Evolutionary conservation across 1,140 invertebrate genomes (phyloP), one percentile per base, ranked within the genome.

Genomic region (Grapholita molesta): DNA sequence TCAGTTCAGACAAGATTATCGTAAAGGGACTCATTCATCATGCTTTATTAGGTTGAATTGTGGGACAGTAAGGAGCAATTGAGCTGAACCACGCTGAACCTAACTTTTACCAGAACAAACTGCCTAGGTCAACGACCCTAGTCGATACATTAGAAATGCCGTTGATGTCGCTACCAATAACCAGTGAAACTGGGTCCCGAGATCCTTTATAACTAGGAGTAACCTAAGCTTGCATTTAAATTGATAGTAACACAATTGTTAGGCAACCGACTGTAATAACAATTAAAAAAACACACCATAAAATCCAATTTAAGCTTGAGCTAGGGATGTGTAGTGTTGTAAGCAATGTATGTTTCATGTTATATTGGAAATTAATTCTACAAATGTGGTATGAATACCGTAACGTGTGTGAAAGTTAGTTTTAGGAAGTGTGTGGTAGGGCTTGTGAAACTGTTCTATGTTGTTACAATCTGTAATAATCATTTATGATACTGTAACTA

Each of bases 31-130:
- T 12, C 55, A 30, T 61, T 61, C 55, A 28, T 61, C 55, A 61
- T 12, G 42, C 21, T 28, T 61, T 61, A 28, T 28, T 28, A 32
- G 3, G 55, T 15, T 61, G n/a, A 28, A 61, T 61, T 25, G 42
- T 6, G 32, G 23, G 55, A 61, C 55, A 61, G 24, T n/a, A 25
- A 28, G 25, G n/a, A n/a, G 24, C 55, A 61, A 61, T 61, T 61
- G 42, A 48, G 42, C 6, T 48, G 55, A 61, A 61, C 55, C 55
- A 18, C 18, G 42, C 6, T 48, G 55, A 61, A 61, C 55, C 55
- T 61, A 61, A 61, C 55, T 61, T 61, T 61, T 61, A 61, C 55
- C 55, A 61, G 55, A 61, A 6, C n/a, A 12, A 61, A 30, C 55
- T 28, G 25, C 24, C 12, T 61, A 12, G 55, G 55, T 25, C 55